These are phyloP conservation scores for Heterocephalus glaber DNA, from an alignment of 2,113 vertebrate species.

Conservation along the genomic window DNA sequence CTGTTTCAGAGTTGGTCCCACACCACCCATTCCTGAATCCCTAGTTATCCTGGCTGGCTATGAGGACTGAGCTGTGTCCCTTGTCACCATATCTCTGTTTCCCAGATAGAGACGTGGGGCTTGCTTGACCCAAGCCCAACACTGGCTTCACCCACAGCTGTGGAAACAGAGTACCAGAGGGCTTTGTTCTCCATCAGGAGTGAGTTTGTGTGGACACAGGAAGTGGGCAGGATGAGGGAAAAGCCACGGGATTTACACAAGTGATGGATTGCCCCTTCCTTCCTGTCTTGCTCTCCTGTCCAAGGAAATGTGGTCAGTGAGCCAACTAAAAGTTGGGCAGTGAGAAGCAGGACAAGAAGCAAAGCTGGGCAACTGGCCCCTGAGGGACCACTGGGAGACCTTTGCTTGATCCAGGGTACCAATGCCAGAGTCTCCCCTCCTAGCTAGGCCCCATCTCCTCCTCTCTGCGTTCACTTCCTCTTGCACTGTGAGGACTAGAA, in stretches of 20 bases:
- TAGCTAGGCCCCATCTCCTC: background rate
- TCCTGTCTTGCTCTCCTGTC: too few species aligned
- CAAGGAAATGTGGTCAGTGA: background rate
- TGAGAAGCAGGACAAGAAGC: background rate
- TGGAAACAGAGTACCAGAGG: background rate
- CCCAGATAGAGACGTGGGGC: background rate
- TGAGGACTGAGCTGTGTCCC: too few species aligned
- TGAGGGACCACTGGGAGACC: background rate
- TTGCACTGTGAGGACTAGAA: background rate
- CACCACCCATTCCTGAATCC: background rate
- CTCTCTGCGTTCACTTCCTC: background rate
- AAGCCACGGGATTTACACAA: background rate
- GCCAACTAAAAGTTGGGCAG: background rate
- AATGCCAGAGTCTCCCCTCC: rapidly evolving
- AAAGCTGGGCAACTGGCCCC: background rate
- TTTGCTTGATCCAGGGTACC: background rate
- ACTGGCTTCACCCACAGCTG: background rate
- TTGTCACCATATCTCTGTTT: background rate
- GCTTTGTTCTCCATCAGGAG: background rate
- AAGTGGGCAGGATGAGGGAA: background rate
- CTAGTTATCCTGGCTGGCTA: background rate
- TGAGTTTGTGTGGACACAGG: background rate
- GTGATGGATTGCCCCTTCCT: background rate
- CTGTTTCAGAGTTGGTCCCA: background rate
- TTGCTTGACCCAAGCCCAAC: background rate